These are phyloP conservation scores for Pristionchus mayeri DNA, from an alignment of 2,888 invertebrate species.

Conservation along the genomic window DNA sequence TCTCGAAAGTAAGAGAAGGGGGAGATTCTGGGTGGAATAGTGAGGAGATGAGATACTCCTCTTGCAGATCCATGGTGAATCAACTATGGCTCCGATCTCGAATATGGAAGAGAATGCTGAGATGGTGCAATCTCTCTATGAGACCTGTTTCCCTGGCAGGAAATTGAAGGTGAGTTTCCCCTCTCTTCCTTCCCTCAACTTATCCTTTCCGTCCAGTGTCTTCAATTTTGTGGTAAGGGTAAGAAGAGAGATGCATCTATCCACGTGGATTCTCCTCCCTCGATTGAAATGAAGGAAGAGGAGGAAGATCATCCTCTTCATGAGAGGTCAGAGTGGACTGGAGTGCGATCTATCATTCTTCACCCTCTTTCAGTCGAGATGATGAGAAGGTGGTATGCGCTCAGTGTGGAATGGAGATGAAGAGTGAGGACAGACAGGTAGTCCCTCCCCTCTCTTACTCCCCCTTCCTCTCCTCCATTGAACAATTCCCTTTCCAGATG, in stretches of 20 bases:
- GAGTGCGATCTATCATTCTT: too few species aligned
- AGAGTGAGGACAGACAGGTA: slow-evolving; percentile 67
- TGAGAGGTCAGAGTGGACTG: not conserved
- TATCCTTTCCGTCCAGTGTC: not conserved
- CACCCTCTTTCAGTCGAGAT: too few species aligned
- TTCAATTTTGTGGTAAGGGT: not conserved
- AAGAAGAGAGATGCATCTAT: not conserved
- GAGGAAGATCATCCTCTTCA: not conserved
- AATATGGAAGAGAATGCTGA: slow-evolving; percentile 59
- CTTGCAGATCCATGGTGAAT: slow-evolving; percentile 51
- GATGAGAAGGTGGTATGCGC: slow-evolving; percentile 56
- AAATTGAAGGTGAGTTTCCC: slow-evolving; percentile 58
- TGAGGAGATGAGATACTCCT: too few species aligned
- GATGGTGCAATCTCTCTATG: slow-evolving; percentile 62
- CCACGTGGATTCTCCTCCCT: not conserved
- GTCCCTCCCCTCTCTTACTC: not conserved
- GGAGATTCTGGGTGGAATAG: too few species aligned
- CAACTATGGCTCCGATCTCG: slow-evolving; percentile 57
- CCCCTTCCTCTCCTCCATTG: too few species aligned
- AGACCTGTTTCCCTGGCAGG: slow-evolving; percentile 61
- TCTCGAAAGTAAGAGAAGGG: slow-evolving; percentile 51
- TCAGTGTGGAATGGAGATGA: slow-evolving; percentile 66
- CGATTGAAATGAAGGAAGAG: slow-evolving; percentile 27
- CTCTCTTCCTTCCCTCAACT: not conserved
- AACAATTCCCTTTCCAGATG: slow-evolving; percentile 53